These are phyloP conservation scores for Motacilla tschutschensis DNA, from an alignment of 2,113 vertebrate genomes.

Conservation along the genomic window DNA sequence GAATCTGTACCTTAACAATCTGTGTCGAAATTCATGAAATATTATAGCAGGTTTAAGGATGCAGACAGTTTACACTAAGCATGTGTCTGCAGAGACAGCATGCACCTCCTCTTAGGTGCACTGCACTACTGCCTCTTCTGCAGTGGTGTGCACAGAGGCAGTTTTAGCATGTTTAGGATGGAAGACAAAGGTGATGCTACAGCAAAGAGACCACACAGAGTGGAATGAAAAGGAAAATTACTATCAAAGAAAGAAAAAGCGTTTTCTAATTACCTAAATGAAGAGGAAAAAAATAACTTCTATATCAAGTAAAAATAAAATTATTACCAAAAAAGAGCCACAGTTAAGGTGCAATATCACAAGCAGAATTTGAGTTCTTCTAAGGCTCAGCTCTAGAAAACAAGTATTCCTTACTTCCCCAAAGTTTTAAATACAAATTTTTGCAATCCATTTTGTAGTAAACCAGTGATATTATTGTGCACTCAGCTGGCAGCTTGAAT, in stretches of 20 bases:
- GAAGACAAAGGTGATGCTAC: not conserved
- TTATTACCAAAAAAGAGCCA: not conserved
- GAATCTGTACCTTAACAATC: slow-evolving; percentile 4
- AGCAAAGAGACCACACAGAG: not conserved
- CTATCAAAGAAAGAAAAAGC: not conserved
- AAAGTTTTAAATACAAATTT: not conserved
- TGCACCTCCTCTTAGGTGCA: not conserved
- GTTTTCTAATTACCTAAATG: not conserved
- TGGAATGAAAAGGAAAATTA: not conserved
- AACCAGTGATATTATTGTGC: not conserved
- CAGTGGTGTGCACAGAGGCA: slow-evolving; percentile 8
- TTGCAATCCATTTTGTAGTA: not conserved
- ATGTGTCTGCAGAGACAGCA: not conserved
- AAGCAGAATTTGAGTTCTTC: not conserved
- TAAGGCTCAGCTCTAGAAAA: not conserved
- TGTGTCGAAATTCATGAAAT: not conserved
- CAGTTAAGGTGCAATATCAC: not conserved
- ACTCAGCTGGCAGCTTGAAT: not conserved
- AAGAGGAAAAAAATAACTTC: not conserved
- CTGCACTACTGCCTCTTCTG: not conserved
- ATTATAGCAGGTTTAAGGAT: slow-evolving; percentile 39
- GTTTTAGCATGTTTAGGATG: slow-evolving; percentile 18
- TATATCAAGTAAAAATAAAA: not conserved
- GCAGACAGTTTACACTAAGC: not conserved
- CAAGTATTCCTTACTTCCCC: not conserved